Conservation (phyloP, 1,140 invertebrate genomes). For the Dryas iulia region DNA sequence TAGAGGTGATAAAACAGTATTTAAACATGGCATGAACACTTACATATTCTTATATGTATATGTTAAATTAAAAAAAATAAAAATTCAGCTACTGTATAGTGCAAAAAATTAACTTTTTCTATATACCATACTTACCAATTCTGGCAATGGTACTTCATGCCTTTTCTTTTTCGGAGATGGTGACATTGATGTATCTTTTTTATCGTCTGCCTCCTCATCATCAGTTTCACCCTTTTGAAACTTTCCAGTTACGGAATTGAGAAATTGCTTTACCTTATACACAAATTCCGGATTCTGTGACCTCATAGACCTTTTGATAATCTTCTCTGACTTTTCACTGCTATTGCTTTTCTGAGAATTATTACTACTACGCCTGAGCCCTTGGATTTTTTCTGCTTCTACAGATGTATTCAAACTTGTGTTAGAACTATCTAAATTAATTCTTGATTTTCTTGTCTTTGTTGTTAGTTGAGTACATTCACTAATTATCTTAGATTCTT, state of each 20-base stretch:
- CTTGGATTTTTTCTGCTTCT: slow-evolving; percentile 54
- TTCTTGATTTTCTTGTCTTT: slow-evolving; percentile 73
- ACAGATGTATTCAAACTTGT: slow-evolving; percentile 47
- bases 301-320: slow-evolving; percentile 73
- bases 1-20: too few relatives aligned
- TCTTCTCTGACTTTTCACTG: slow-evolving; percentile 64
- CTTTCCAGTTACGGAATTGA: slow-evolving; percentile 73
- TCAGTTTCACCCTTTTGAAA: slow-evolving; percentile 47
- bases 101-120: not conserved
- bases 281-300: slow-evolving; percentile 83
- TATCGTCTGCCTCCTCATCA: slow-evolving; percentile 51
- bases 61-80: too few relatives aligned
- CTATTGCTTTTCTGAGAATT: slow-evolving; percentile 64
- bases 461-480: slow-evolving; percentile 73
- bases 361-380: slow-evolving; percentile 55
- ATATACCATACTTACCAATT: slow-evolving; percentile 36
- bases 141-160: slow-evolving; percentile 27
- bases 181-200: slow-evolving; percentile 33
- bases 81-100: too few relatives aligned
- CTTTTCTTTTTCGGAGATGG: slow-evolving; percentile 59
- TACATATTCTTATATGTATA: too few relatives aligned
- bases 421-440: slow-evolving; percentile 50
- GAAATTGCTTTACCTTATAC: slow-evolving; percentile 80
- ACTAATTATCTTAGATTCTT: slow-evolving; percentile 78
- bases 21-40: too few relatives aligned